These are phyloP conservation scores for Choreutis nemorana DNA, from an alignment of 2,888 invertebrate genomes.

Conservation along the genomic window DNA sequence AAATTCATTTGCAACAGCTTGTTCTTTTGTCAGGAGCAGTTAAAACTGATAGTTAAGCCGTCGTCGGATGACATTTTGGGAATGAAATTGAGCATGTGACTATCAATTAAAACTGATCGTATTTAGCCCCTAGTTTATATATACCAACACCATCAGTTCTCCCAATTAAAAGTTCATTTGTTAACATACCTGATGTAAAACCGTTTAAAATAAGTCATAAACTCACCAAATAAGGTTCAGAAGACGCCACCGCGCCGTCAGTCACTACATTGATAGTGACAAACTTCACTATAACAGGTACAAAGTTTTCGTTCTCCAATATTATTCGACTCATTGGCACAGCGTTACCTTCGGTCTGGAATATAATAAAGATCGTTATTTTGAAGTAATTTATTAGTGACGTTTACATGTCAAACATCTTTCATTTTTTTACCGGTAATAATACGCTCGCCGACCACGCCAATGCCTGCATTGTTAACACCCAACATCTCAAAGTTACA, in stretches of 20 bases:
- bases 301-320: conserved; percentile 71
- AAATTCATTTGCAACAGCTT: too few relatives aligned
- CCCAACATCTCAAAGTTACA: conserved; percentile 74
- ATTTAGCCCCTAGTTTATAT: too few relatives aligned
- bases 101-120: too few relatives aligned
- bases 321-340: conserved; percentile 71
- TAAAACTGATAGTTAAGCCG: too few relatives aligned
- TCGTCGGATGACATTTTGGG: too few relatives aligned
- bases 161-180: too few relatives aligned
- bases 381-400: background rate
- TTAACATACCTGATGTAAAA: too few relatives aligned
- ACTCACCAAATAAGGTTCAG: conserved; percentile 50
- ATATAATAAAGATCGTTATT: too few relatives aligned
- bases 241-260: conserved; percentile 40
- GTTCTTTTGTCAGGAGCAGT: too few relatives aligned
- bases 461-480: conserved; percentile 77
- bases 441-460: conserved; percentile 74
- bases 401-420: background rate
- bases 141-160: too few relatives aligned
- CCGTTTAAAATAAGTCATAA: background rate
- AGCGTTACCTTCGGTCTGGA: conserved; percentile 44
- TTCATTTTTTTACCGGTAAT: conserved; percentile 25
- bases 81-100: too few relatives aligned
- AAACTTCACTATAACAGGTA: conserved; percentile 71
- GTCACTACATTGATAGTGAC: conserved; percentile 67